Base-by-base conservation (phyloP, 2,113 vertebrate species). In the Alexandromys fortis region DNA sequence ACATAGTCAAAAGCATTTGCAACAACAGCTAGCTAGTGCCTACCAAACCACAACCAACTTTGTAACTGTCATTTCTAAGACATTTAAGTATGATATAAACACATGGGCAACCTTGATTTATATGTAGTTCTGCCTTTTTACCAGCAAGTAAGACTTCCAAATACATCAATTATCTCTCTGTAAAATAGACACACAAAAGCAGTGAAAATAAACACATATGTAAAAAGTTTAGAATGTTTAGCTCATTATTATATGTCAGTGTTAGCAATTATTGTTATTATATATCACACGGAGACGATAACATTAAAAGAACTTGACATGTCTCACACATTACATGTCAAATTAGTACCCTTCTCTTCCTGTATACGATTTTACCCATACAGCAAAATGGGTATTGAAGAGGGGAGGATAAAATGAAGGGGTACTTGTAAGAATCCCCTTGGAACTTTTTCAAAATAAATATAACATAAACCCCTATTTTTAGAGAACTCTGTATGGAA, bases 11-110 rank as follows among this genome's bases (percentile, higher is more conserved):
- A 45, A 35, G 47, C 28, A 85, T 70, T 49, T 86, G 52, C 65
- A 79, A 68, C 5, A 42, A 72, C 8, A 95, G 67, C 45, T 77
- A 82, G 33, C 73, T 38, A 68, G 58, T 42, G 11, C 17, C 75
- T 78, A 63, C 14, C 38, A 92, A 94, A 75, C 47, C 82, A 58
- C n/a, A 55, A 91, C 81, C 70, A 94, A 94, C 24, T 76, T 65
- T 86, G 16, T 58, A 55, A 90, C 24, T 90, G 76, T 79, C 85
- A 89, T 89, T 35, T 92, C 26, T 81, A 91, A 35, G 70, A 92
- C 67, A 68, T 0, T 73, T 16, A 58, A 35, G 35, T 67, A 6
- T 42, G 24, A 58, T 91, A 63, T 52, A 79, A 95, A 91, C 81
- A 94, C 21, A 79, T 24, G 21, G 17, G 45, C 35, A 63, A 88